Evolutionary conservation across 2,113 vertebrate species (phyloP).

Genomic region (Centrocercus urophasianus): DNA sequence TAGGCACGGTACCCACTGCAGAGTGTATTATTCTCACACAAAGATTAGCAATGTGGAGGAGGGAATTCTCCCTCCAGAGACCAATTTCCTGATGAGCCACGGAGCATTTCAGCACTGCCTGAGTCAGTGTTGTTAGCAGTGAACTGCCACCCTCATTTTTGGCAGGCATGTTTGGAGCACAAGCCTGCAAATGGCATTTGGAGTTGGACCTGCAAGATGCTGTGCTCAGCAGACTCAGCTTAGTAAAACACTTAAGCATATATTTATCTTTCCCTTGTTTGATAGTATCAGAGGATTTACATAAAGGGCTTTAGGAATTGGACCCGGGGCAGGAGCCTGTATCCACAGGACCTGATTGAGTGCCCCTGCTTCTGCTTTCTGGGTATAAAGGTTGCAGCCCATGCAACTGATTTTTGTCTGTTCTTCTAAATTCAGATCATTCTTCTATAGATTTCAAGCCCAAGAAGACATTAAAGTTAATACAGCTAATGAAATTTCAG

Average conservation of each 20-base stretch:
- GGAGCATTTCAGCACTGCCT: background rate
- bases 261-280: background rate
- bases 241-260: background rate
- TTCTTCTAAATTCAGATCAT: too few species aligned
- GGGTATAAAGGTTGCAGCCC: background rate
- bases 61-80: background rate
- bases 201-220: background rate
- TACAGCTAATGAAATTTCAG: background rate
- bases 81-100: background rate
- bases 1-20: background rate
- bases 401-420: background rate
- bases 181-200: background rate
- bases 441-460: background rate
- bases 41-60: background rate
- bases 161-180: background rate
- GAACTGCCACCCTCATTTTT: background rate
- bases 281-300: background rate
- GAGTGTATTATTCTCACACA: background rate
- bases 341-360: background rate
- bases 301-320: background rate
- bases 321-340: background rate
- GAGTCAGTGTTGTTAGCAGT: accelerated
- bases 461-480: background rate
- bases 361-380: too few species aligned
- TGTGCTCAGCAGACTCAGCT: accelerated